Conservation (phyloP, 2,113 vertebrate species). For the Notarius lentiginosus region DNA sequence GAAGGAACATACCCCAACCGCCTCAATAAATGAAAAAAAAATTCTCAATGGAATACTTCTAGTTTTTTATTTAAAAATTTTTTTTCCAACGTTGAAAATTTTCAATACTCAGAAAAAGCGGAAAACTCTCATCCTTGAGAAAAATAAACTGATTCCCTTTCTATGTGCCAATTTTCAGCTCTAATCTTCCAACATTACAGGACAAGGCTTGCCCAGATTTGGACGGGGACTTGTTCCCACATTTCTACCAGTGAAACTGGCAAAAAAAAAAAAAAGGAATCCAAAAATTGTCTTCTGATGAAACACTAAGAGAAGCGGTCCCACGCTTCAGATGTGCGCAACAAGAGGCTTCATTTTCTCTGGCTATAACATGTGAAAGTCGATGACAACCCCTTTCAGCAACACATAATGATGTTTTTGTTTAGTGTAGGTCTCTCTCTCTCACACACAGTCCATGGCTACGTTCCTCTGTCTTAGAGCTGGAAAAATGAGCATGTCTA, state of each 20-base stretch:
- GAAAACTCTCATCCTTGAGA: too few species aligned
- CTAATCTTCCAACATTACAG: constrained; percentile 30
- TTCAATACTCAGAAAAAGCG: too few species aligned
- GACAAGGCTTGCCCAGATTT: constrained; percentile 27
- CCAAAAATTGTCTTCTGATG: constrained; percentile 53
- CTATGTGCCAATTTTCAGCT: constrained; percentile 34
- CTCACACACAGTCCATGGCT: neutral
- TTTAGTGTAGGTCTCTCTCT: constrained; percentile 20
- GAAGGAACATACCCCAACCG: too few species aligned
- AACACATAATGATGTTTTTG: constrained; percentile 59
- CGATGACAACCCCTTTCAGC: constrained; percentile 59
- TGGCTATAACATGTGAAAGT: constrained; percentile 56
- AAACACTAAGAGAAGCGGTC: constrained; percentile 48
- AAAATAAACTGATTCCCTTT: constrained; percentile 21
- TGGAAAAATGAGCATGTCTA: constrained; percentile 19
- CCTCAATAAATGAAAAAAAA: too few species aligned
- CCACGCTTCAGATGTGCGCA: constrained; percentile 45
- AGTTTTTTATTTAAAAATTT: too few species aligned
- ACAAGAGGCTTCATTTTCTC: constrained; percentile 60
- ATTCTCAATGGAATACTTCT: too few species aligned
- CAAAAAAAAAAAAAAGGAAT: constrained; percentile 1
- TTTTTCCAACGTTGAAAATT: too few species aligned
- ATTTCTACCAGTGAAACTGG: constrained; percentile 9
- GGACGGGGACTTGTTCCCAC: constrained; percentile 12
- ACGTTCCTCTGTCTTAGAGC: constrained; percentile 35